Evolutionary conservation across 2,797 vertebrate species (phyloP).

Genomic region (Sciurus carolinensis): DNA sequence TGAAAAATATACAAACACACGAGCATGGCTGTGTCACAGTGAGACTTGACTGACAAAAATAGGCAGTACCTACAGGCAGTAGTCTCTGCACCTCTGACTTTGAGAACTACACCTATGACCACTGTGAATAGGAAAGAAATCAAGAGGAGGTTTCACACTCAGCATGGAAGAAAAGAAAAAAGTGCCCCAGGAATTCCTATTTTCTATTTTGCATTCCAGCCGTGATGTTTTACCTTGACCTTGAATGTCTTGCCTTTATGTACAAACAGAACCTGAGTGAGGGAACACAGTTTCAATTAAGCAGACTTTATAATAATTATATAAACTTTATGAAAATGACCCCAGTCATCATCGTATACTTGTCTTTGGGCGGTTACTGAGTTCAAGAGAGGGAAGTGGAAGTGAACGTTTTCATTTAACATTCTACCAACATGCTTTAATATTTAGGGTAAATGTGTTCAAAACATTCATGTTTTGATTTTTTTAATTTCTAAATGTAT

Average conservation of each 20-base stretch:
- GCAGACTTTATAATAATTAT: not conserved
- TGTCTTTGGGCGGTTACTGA: not conserved
- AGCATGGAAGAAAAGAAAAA: not conserved
- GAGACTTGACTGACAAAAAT: not conserved
- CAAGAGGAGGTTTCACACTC: not conserved
- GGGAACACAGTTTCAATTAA: not conserved
- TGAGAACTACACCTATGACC: not conserved
- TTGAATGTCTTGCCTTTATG: slow-evolving; percentile 39
- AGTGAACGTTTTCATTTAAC: not conserved
- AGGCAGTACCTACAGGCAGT: not conserved
- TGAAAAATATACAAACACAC: not conserved
- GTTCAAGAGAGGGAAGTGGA: not conserved
- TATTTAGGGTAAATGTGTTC: not conserved
- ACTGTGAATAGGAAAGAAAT: not conserved
- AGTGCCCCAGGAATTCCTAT: not conserved
- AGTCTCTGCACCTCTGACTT: not conserved
- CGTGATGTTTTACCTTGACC: not conserved
- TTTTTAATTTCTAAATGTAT: slow-evolving; percentile 14
- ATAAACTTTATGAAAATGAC: not conserved
- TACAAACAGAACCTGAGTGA: slow-evolving; percentile 10
- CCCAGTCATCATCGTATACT: not conserved
- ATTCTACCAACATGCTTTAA: not conserved
- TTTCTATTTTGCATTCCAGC: slow-evolving; percentile 19
- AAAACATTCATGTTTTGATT: slow-evolving; percentile 2
- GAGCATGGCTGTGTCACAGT: not conserved